A percentile compares a stretch with the other conserved stretches of the same genome.
Conservation (phyloP, 2,888 invertebrate genomes). For the Nymphalis polychloros region DNA sequence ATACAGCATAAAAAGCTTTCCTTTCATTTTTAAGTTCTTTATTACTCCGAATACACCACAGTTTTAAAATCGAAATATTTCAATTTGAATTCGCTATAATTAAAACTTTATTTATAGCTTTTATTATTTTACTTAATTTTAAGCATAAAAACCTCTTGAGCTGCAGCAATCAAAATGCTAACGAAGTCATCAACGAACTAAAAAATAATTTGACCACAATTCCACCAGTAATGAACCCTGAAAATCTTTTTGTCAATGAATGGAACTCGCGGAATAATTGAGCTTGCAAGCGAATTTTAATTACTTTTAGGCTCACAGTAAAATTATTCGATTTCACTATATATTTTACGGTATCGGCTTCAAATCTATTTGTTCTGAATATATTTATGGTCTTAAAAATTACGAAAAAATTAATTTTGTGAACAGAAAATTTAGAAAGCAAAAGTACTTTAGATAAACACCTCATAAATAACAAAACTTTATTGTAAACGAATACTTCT, state of each 20-base stretch:
- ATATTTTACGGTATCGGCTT: not conserved
- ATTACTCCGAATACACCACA: no score
- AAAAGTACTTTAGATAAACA: not conserved
- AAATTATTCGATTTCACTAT: conserved; percentile 7
- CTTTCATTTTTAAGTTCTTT: no score
- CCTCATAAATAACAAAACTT: no score
- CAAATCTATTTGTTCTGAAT: not conserved
- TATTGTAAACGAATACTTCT: no score
- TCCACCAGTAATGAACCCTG: conserved; percentile 28
- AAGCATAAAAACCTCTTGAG: not conserved
- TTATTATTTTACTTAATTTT: not conserved
- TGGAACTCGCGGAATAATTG: conserved; percentile 28
- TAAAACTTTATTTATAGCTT: not conserved
- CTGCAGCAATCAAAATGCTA: conserved; percentile 18
- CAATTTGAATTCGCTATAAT: no score
- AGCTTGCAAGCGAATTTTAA: conserved; percentile 25
- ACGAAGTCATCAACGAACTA: conserved; percentile 22
- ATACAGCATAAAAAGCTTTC: no score
- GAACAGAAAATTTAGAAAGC: not conserved
- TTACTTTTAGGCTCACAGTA: conserved; percentile 22
- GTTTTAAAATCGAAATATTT: no score
- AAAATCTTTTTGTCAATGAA: conserved; percentile 32
- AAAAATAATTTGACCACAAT: conserved; percentile 27
- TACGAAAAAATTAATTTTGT: not conserved
- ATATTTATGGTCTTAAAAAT: no score